Evolutionary conservation across 1,140 invertebrate species (phyloP).

Genomic region (Zaprionus davidi): DNA sequence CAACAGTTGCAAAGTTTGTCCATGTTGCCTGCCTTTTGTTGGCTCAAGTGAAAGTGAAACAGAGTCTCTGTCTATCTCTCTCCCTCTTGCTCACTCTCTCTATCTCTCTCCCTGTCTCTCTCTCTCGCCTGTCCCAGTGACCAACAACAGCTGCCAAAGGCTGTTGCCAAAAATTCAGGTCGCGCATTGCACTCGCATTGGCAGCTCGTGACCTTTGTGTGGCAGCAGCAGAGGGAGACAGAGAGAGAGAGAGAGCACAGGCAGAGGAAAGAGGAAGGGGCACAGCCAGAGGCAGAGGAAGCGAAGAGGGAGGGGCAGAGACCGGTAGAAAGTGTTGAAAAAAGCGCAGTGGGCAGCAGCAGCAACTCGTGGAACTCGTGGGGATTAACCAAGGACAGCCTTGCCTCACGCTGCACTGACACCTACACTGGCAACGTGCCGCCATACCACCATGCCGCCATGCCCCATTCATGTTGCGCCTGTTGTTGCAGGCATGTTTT

Average conservation of each 20-base stretch:
- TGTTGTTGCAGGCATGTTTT: conserved; percentile 55
- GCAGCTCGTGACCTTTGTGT: conserved; percentile 52
- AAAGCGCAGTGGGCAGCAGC: not conserved
- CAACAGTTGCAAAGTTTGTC: conserved; percentile 72
- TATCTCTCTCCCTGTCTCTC: not conserved
- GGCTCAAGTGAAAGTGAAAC: conserved; percentile 63
- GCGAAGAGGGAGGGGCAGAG: not conserved
- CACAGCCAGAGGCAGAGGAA: not conserved
- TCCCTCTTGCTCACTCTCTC: not conserved
- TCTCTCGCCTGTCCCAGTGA: conserved; percentile 30
- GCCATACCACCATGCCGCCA: conserved; percentile 33
- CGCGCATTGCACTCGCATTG: conserved; percentile 46
- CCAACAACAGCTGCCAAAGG: conserved; percentile 31
- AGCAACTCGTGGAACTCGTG: not conserved
- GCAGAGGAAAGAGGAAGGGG: not conserved
- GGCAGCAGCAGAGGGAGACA: not conserved
- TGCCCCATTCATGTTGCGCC: conserved; percentile 51
- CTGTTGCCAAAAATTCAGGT: conserved; percentile 58
- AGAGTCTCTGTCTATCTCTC: not conserved
- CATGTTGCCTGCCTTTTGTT: conserved; percentile 40
- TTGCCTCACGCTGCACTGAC: conserved; percentile 3
- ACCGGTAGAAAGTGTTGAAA: not conserved
- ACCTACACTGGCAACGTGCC: conserved; percentile 36
- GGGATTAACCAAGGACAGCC: conserved; percentile 33
- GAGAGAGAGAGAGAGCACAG: not conserved